These are phyloP conservation scores for Amiota minor DNA, from an alignment of 2,888 invertebrate species.

Conservation along the genomic window DNA sequence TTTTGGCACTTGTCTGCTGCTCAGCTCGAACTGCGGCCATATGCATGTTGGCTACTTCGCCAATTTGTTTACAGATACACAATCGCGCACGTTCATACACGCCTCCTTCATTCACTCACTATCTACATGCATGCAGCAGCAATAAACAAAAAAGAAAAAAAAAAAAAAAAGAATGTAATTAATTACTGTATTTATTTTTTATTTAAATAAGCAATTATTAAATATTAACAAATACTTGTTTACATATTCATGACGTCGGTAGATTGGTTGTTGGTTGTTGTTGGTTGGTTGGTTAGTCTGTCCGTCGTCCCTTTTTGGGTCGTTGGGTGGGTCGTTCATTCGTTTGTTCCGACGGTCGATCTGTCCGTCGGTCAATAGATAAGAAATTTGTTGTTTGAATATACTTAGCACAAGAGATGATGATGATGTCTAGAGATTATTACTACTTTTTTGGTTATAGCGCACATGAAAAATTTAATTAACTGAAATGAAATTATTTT, in stretches of 20 bases:
- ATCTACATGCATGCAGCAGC: not conserved
- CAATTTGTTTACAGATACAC: constrained; percentile 8
- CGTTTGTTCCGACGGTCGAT: not conserved
- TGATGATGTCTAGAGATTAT: constrained; percentile 8
- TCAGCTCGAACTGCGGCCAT: constrained; percentile 10
- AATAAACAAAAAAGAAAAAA: not conserved
- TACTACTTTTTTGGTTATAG: too few species aligned
- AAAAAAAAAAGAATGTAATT: constrained; percentile 13
- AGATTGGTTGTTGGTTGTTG: too few species aligned
- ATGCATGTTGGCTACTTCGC: constrained; percentile 4
- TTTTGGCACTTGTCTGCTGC: constrained; percentile 20
- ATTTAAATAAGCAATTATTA: constrained; percentile 23
- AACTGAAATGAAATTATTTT: not conserved
- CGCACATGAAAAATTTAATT: too few species aligned
- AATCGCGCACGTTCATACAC: not conserved
- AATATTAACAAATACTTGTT: constrained; percentile 2
- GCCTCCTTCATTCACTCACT: not conserved
- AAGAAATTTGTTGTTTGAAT: constrained; percentile 3
- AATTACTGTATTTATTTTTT: constrained; percentile 26
- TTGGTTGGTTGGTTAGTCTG: too few species aligned
- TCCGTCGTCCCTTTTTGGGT: too few species aligned
- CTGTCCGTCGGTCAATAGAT: not conserved
- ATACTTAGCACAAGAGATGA: not conserved
- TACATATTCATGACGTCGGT: not conserved
- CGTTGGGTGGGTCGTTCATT: not conserved